Evolutionary conservation across 2,797 vertebrate species (phyloP).

Genomic region (Notolabrus celidotus): DNA sequence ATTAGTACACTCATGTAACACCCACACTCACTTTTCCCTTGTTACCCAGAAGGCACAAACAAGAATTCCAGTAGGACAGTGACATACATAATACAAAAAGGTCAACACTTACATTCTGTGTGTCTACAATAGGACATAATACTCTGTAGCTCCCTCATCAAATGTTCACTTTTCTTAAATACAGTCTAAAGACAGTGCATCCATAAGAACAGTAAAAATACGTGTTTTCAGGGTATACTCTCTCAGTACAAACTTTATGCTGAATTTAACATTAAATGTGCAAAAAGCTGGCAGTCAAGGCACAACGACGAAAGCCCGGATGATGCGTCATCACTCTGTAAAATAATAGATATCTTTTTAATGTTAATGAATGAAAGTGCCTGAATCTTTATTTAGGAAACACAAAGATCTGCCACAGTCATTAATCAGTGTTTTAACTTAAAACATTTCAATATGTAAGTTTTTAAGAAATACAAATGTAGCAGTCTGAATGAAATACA

Average conservation of each 20-base stretch:
- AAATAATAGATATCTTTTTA: background rate
- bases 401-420: no score
- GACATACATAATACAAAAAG: constrained; percentile 9
- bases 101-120: background rate
- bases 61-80: constrained; percentile 10
- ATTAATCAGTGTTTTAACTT: no score
- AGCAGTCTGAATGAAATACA: no score
- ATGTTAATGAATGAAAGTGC: background rate
- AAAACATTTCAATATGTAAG: no score
- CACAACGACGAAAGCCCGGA: background rate
- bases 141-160: constrained; percentile 1
- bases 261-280: background rate
- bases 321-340: background rate
- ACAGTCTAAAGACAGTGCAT: constrained; percentile 7
- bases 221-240: background rate
- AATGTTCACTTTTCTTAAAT: constrained; percentile 6
- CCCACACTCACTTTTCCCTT: constrained; percentile 1
- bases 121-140: constrained; percentile 5
- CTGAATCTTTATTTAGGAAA: background rate
- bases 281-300: constrained; percentile 1
- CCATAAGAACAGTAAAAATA: background rate
- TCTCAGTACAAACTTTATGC: background rate
- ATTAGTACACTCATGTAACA: constrained; percentile 8
- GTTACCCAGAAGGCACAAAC: constrained; percentile 17
- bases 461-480: no score